Evolutionary conservation across 2,888 invertebrate genomes (phyloP).

Genomic region (Synergus laeviventris): DNA sequence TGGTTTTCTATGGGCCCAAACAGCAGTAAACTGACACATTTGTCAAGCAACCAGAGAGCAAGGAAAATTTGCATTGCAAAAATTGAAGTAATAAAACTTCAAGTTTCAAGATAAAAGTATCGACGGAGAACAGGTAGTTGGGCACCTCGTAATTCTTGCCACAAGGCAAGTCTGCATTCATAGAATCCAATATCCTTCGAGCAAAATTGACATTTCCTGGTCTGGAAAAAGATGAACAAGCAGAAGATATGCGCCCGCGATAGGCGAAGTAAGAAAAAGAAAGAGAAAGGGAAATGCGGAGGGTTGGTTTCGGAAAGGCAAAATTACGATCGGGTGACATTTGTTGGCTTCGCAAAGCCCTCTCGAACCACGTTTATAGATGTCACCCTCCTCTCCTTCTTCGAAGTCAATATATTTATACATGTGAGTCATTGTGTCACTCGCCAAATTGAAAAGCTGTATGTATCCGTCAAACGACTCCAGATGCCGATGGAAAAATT

Average conservation of each 20-base stretch:
- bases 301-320: background rate
- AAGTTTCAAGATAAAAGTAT: conserved; percentile 33
- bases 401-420: conserved; percentile 7
- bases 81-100: conserved; percentile 32
- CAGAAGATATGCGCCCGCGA: background rate
- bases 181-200: conserved; percentile 39
- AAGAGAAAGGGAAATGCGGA: background rate
- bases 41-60: conserved; percentile 2
- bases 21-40: conserved; percentile 15
- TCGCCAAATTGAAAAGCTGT: conserved; percentile 33
- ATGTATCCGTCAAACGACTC: conserved; percentile 30
- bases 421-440: conserved; percentile 38
- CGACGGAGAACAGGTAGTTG: conserved; percentile 28
- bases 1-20: conserved; percentile 5
- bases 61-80: conserved; percentile 28
- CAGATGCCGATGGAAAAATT: conserved; percentile 26
- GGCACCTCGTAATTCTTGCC: conserved; percentile 29
- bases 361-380: conserved; percentile 11
- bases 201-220: conserved; percentile 36
- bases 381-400: background rate
- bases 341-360: conserved; percentile 14
- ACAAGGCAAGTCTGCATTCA: conserved; percentile 28
- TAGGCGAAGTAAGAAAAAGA: background rate
- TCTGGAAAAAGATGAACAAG: conserved; percentile 20
- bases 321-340: conserved; percentile 39